These are phyloP conservation scores for Forficula auricularia DNA, from an alignment of 1,140 invertebrate genomes.

Conservation along the genomic window DNA sequence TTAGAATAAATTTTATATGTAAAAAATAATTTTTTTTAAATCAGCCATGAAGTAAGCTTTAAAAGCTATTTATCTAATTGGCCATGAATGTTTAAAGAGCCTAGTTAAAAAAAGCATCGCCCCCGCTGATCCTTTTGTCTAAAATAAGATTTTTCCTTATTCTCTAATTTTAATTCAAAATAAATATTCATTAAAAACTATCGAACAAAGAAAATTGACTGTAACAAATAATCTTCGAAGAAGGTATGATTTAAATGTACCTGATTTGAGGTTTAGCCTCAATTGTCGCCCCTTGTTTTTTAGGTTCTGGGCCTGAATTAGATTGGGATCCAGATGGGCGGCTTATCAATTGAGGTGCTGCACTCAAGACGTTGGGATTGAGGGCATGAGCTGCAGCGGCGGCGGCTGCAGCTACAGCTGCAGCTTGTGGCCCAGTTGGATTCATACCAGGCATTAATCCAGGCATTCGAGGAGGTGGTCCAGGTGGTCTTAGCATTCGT, in stretches of 20 bases:
- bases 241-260: constrained; percentile 11
- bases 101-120: too few relatives aligned
- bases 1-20: too few relatives aligned
- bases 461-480: constrained; percentile 34
- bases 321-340: constrained; percentile 2
- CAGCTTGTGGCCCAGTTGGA: constrained; percentile 32
- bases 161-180: too few relatives aligned
- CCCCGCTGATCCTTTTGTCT: too few relatives aligned
- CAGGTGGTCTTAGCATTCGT: constrained; percentile 14
- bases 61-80: too few relatives aligned
- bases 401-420: constrained; percentile 35
- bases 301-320: constrained; percentile 9
- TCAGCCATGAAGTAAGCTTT: too few relatives aligned
- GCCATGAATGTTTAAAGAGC: too few relatives aligned
- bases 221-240: constrained; percentile 2
- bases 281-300: constrained; percentile 61
- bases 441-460: constrained; percentile 33
- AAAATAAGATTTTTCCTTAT: too few relatives aligned
- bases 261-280: constrained; percentile 87
- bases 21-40: too few relatives aligned
- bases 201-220: too few relatives aligned
- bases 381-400: constrained; percentile 29
- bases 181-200: too few relatives aligned
- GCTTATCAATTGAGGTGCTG: constrained; percentile 64
- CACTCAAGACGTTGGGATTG: constrained; percentile 56